Evolutionary conservation across 2,888 invertebrate species (phyloP).

Genomic region (Agrochola lota): DNA sequence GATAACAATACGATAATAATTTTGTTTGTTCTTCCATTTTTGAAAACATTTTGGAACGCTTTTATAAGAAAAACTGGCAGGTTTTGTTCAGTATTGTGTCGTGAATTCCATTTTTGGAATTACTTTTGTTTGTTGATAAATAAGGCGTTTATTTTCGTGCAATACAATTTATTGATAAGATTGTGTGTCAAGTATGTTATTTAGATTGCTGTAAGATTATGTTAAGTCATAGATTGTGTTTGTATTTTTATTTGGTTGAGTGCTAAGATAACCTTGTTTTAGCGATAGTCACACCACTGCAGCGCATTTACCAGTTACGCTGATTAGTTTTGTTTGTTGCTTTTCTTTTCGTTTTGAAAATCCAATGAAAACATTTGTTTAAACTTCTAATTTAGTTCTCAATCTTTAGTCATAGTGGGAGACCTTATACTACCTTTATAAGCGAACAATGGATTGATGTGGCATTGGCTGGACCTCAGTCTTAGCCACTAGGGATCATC

Average conservation of each 20-base stretch:
- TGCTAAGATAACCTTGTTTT: slow-evolving; percentile 14
- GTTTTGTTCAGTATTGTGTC: not conserved
- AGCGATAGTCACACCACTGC: not conserved
- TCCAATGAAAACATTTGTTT: not conserved
- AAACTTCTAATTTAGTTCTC: not conserved
- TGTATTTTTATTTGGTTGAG: slow-evolving; percentile 12
- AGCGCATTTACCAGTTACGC: not conserved
- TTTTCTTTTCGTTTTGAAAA: not conserved
- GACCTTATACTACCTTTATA: not conserved
- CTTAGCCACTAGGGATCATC: not conserved
- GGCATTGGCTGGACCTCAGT: slow-evolving; percentile 22
- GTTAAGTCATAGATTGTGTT: slow-evolving; percentile 39
- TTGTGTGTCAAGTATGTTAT: slow-evolving; percentile 35
- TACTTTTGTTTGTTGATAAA: slow-evolving; percentile 8
- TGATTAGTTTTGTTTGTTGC: not conserved
- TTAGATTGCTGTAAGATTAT: slow-evolving; percentile 24
- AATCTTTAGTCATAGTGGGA: not conserved
- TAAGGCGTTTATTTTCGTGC: slow-evolving; percentile 18
- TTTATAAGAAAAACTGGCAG: not conserved
- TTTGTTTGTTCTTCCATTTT: slow-evolving; percentile 33
- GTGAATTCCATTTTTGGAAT: not conserved
- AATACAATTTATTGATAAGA: slow-evolving; percentile 31
- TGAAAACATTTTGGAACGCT: not conserved
- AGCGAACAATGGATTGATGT: not conserved
- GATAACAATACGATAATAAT: slow-evolving; percentile 48